Evolutionary conservation across 2,888 invertebrate species (phyloP).

Genomic region (Schrankia costaestrigalis): DNA sequence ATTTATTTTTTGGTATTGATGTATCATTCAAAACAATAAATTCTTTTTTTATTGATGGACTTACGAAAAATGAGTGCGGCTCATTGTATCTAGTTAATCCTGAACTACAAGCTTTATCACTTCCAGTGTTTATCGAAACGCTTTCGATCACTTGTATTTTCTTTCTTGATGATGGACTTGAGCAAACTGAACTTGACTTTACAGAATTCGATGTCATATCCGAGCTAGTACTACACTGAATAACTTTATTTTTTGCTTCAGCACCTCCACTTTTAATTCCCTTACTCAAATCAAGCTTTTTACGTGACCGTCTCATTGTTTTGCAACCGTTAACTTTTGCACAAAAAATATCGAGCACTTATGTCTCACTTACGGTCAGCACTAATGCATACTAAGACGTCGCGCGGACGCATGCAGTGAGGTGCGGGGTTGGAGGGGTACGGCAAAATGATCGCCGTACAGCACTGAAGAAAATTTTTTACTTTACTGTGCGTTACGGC

Average conservation of each 20-base stretch:
- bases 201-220: background rate
- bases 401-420: conserved; percentile 3
- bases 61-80: no score
- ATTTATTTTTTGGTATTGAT: no score
- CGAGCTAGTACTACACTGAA: background rate
- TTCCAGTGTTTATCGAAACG: no score
- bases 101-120: no score
- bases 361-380: background rate
- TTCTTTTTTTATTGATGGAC: no score
- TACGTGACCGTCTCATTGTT: background rate
- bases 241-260: background rate
- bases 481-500: conserved; percentile 1
- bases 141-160: no score
- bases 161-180: no score
- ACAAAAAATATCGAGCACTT: conserved; percentile 1
- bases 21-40: no score
- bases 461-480: background rate
- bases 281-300: background rate
- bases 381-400: no score
- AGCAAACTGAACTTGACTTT: no score
- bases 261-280: background rate
- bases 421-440: conserved; percentile 4
- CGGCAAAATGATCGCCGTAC: conserved; percentile 5
- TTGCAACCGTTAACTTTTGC: background rate
- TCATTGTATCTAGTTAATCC: no score